Evolutionary conservation across 1,140 invertebrate species (phyloP).

Genomic region (Danaus melanippus): DNA sequence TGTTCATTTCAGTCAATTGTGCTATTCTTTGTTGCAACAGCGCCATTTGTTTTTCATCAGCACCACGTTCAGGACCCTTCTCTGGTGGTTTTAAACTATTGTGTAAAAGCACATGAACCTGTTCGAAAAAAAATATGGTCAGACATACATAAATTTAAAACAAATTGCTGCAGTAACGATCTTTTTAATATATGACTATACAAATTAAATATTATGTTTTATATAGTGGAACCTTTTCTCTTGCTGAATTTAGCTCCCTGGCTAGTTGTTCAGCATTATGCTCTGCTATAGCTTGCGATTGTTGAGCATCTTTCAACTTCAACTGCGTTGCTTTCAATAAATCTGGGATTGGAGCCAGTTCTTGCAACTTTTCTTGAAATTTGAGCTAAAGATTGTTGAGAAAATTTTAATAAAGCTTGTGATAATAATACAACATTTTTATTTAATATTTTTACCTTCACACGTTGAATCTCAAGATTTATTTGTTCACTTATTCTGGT

Average conservation of each 20-base stretch:
- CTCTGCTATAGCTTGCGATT: slow-evolving; percentile 75
- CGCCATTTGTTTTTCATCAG: slow-evolving; percentile 55
- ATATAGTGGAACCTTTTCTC: slow-evolving; percentile 67
- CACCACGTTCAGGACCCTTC: slow-evolving; percentile 38
- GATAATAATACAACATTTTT: background rate
- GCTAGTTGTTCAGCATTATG: slow-evolving; percentile 75
- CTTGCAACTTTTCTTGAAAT: slow-evolving; percentile 84
- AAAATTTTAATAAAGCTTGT: slow-evolving; percentile 1
- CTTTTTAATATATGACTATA: background rate
- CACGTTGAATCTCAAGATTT: slow-evolving; percentile 80
- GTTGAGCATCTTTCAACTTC: slow-evolving; percentile 80
- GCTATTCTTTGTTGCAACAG: slow-evolving; percentile 45
- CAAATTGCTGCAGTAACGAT: background rate
- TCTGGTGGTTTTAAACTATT: slow-evolving; percentile 46
- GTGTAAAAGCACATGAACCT: slow-evolving; percentile 53
- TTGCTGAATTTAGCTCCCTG: slow-evolving; percentile 71
- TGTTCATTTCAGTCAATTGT: slow-evolving; percentile 47
- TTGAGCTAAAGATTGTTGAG: slow-evolving; percentile 40
- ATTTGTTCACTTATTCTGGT: slow-evolving; percentile 83
- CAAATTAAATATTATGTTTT: slow-evolving; percentile 1
- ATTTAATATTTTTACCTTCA: slow-evolving; percentile 70
- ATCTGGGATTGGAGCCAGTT: slow-evolving; percentile 81
- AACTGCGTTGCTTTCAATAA: slow-evolving; percentile 81
- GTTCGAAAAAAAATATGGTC: background rate
- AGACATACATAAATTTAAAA: background rate